Base-by-base conservation (phyloP, 2,888 invertebrate species). In the Syritta pipiens region DNA sequence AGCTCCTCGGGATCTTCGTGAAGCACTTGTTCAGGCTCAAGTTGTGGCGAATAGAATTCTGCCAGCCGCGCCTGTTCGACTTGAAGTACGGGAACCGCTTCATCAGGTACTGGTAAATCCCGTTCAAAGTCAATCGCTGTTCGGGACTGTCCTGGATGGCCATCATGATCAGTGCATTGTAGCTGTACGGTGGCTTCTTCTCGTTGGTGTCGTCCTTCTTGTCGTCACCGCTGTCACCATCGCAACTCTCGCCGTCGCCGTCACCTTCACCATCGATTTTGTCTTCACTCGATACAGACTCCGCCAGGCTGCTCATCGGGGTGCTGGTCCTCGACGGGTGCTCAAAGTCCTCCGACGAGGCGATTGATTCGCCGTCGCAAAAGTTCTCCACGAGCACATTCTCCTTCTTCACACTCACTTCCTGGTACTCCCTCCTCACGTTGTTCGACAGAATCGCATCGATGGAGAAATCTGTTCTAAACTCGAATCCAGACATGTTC, bases 111-210 rank as follows among this genome's bases (percentile, higher is more conserved):
- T 98, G 97, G 90, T 99, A 98, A 85, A 99, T 98, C 60, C 98
- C 98, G 89, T 97, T 98, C 7, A 98, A 90, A 0, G 98, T 98
- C 37, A 98, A 91, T 6, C 97, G 90, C 86, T 97, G 97, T 84
- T 98, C 97, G 0, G 96, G 94, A 85, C 97, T 97, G 86, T 96
- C 94, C 59, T 97, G 92, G 68, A 99, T 99, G n/a, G 99, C 99
- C 98, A 99, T 98, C 97, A 99, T 99, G 85, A 99, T 99, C 59
- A 99, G 91, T 0, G 99, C 98, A 90, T 99, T 99, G 91, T 99
- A 99, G 88, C 97, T 98, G 90, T 96, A 99, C 0, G 97, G 95
- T 0, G 99, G 99, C 86, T 99, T 99, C 84, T 96, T 96, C 86
- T 92, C 93, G 22, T 86, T 88, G 62, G 83, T 86, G 68, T 83